Base-by-base conservation (phyloP, 2,888 invertebrate species). In the Mimas tiliae region DNA sequence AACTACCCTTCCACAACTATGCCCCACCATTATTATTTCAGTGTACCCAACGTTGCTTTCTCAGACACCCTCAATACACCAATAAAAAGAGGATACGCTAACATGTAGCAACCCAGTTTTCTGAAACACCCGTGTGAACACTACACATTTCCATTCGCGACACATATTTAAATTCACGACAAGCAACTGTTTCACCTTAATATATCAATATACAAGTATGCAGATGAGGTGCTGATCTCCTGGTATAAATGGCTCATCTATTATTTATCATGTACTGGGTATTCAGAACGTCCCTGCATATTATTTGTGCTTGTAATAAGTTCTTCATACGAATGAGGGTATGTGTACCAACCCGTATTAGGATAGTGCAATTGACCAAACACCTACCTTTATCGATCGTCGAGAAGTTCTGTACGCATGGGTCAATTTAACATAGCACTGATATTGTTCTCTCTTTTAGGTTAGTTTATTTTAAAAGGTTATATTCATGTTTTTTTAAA, bases 141-240 rank as follows among this genome's bases (percentile, higher is more conserved):
- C 14, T 7, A 50, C 16, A 38, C 1, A 53, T 53, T 33, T 53
- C 14, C 33, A 34, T n/a, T 0, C 53, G 3, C 33, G 19, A 42
- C 8, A 14, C 27, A 27, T 58, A 58, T 58, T 58, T 38, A 19
- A 58, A 58, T 58, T 38, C 58, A 42, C 16, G 2, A 19, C 58
- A n/a, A 42, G 19, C 58, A 19, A 12, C 58, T 38, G 58, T 58
- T n/a, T 58, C 55, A 55, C 34, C 55, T 55, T 42, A 58, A 58
- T 58, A 34, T 58, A 58, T 58, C 42, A 58, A 58, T 58, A 58
- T 42, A 58, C 58, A 58, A 38, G 58, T 58, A 58, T 58, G 55
- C 58, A 65, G 65, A 63, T 58, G 67, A 65, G 42, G 14, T 14
- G 45, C 58, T 42, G 38, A 58, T 58, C 58, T 42, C 16, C 50